Conservation (phyloP, 2,888 invertebrate species). For the Acanthosoma haemorrhoidale region DNA sequence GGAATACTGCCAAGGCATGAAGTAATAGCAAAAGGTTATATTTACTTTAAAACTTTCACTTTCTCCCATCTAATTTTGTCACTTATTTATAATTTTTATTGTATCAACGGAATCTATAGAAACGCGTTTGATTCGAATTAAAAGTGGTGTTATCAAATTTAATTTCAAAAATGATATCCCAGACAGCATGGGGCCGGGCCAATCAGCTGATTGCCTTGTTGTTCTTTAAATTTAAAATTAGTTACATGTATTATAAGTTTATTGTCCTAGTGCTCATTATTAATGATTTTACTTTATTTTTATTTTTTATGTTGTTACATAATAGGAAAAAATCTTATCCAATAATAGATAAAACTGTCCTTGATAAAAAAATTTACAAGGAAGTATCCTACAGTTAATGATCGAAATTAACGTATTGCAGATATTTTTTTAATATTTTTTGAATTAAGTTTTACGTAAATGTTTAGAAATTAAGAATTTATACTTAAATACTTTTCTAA, state of each 20-base stretch:
- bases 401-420: too few relatives aligned
- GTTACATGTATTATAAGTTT: slow-evolving; percentile 80
- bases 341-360: neutral
- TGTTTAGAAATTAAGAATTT: too few relatives aligned
- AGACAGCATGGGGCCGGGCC: neutral
- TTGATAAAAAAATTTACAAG: too few relatives aligned
- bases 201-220: slow-evolving; percentile 59
- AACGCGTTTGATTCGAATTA: too few relatives aligned
- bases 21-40: slow-evolving; percentile 24
- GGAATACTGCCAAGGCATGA: slow-evolving; percentile 23
- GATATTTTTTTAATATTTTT: too few relatives aligned
- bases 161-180: neutral
- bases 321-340: neutral
- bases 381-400: too few relatives aligned
- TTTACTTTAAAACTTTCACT: slow-evolving; percentile 25
- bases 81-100: neutral
- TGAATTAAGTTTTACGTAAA: too few relatives aligned
- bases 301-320: neutral
- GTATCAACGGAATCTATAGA: too few relatives aligned
- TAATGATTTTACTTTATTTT: too few relatives aligned
- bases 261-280: slow-evolving; percentile 32
- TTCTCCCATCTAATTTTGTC: neutral
- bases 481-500: too few relatives aligned
- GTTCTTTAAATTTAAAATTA: slow-evolving; percentile 85
- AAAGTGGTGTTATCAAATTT: neutral